Evolutionary conservation across 2,113 vertebrate genomes (phyloP).

Genomic region (Axis porcinus): DNA sequence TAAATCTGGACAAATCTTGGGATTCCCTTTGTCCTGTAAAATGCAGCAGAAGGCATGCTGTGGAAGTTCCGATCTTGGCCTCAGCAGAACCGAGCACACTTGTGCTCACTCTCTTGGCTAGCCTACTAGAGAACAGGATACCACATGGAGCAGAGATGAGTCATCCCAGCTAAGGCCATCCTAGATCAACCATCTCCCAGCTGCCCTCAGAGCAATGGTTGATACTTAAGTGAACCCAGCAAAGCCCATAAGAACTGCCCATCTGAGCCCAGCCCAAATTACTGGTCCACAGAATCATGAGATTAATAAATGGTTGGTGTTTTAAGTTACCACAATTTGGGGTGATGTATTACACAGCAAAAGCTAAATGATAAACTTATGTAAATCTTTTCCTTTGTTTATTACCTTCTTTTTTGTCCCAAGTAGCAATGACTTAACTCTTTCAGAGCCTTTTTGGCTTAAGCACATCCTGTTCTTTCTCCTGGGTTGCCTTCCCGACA

Average conservation of each 20-base stretch:
- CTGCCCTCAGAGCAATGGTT: background rate
- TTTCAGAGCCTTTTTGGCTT: background rate
- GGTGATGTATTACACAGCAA: background rate
- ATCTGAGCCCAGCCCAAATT: background rate
- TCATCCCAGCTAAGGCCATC: background rate
- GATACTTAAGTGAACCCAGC: background rate
- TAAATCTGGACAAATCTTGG: background rate
- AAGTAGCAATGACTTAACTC: background rate
- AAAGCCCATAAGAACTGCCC: background rate
- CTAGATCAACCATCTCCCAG: background rate
- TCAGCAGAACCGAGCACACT: background rate
- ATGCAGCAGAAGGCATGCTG: background rate
- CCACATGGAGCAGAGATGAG: background rate
- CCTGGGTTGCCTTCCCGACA: background rate
- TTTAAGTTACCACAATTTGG: background rate
- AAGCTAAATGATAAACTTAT: background rate
- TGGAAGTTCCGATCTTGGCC: background rate
- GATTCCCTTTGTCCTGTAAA: background rate
- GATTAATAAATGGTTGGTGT: background rate
- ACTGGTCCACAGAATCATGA: background rate
- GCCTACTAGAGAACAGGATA: background rate
- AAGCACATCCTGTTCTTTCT: background rate
- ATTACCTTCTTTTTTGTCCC: background rate
- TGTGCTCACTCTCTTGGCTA: background rate
- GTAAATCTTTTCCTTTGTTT: background rate